phyloP scores from a whole-genome alignment of 2,797 vertebrate species.

The Carcharodon carcharias region DNA sequence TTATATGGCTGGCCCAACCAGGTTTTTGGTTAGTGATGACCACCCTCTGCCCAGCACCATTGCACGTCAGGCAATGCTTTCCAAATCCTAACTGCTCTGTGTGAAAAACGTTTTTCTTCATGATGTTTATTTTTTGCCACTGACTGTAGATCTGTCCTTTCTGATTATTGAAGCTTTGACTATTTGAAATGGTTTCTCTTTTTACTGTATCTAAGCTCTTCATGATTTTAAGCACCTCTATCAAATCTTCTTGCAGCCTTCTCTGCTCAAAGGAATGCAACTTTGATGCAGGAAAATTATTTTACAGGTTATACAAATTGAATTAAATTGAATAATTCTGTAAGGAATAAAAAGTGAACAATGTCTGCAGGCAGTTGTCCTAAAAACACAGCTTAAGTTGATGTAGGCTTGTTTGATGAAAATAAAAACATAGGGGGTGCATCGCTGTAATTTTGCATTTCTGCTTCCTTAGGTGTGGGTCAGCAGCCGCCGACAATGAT shows the following conservation, averaged over 20 bases:
- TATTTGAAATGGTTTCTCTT: not conserved
- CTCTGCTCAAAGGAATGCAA: not conserved
- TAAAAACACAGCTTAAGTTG: not conserved
- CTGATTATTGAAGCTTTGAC: not conserved
- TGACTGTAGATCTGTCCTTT: not conserved
- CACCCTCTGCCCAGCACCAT: no score
- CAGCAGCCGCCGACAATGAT: slow-evolving; percentile 86
- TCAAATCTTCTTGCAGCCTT: not conserved
- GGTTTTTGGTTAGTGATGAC: no score
- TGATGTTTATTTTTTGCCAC: not conserved
- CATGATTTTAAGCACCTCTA: not conserved
- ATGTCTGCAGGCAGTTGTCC: not conserved
- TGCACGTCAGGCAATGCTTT: not conserved
- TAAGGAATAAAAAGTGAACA: not conserved
- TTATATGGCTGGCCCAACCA: not conserved
- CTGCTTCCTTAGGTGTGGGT: slow-evolving; percentile 52
- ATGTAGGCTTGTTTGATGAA: not conserved
- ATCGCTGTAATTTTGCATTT: not conserved
- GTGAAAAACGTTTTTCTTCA: not conserved
- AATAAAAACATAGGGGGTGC: not conserved
- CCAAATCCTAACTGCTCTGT: not conserved
- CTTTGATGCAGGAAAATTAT: not conserved
- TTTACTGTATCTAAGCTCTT: not conserved
- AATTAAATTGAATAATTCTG: not conserved
- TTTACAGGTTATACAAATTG: not conserved